Evolutionary conservation across 1,140 invertebrate species (phyloP).

Genomic region (Drosophila pseudoobscura): DNA sequence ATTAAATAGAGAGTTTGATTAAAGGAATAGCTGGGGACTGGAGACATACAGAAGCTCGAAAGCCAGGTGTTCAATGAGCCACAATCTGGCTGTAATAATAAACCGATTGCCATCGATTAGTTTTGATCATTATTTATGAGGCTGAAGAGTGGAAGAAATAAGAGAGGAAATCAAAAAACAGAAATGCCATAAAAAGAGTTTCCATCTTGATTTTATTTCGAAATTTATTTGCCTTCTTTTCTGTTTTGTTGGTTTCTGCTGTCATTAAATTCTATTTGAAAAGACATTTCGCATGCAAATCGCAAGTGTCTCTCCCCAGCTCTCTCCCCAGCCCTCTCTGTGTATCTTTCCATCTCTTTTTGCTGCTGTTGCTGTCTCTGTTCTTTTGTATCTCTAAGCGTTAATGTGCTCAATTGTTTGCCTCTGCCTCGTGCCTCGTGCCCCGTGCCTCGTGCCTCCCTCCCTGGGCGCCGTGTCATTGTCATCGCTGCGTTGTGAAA

Average conservation of each 20-base stretch:
- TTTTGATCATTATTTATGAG: no score
- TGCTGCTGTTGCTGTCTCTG: slow-evolving; percentile 1
- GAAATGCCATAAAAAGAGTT: slow-evolving; percentile 26
- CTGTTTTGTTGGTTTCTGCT: slow-evolving; percentile 39
- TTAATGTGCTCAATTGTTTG: slow-evolving; percentile 80
- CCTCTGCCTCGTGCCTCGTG: slow-evolving; percentile 31
- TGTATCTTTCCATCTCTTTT: background rate
- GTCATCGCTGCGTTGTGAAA: slow-evolving; percentile 76
- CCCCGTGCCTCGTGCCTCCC: background rate
- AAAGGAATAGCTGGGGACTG: slow-evolving; percentile 3
- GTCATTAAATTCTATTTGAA: slow-evolving; percentile 76
- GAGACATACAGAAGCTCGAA: no score
- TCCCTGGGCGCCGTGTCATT: slow-evolving; percentile 41
- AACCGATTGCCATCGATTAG: background rate
- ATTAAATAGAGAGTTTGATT: no score
- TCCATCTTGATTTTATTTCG: slow-evolving; percentile 43
- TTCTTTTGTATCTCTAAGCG: slow-evolving; percentile 55
- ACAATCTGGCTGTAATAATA: background rate
- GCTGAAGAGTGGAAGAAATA: no score
- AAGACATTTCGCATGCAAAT: slow-evolving; percentile 75
- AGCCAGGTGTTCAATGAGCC: no score
- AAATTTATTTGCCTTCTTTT: slow-evolving; percentile 69
- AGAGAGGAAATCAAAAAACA: background rate
- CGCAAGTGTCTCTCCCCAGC: slow-evolving; percentile 15
- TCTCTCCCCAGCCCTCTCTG: slow-evolving; percentile 9